Base-by-base conservation (phyloP, 2,888 invertebrate genomes). In the Germaria angustata region DNA sequence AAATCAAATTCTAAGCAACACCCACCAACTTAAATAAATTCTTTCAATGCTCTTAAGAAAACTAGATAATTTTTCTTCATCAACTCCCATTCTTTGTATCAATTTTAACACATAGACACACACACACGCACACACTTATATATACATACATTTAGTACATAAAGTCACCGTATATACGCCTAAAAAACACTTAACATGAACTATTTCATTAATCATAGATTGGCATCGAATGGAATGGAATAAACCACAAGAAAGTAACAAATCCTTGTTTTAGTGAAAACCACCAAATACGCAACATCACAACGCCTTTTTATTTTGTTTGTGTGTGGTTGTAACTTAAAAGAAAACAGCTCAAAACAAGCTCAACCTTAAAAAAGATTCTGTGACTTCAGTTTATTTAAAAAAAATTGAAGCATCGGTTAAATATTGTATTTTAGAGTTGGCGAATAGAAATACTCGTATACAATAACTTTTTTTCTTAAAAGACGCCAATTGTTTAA, bases 131-230 rank as follows among this genome's bases (percentile, higher is more conserved):
- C 17, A 41, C 4, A 68, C 8, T 17, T 17, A 17, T 28, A 28
- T 39, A 20, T 17, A 17, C 49, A 66, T 4, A 28, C 13, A 17
- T 75, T 80, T 57, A 22, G 4, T 49, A 3, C 22, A 66, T 44
- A 77, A 61, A 68, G 81, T 73, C 78, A 78, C 72, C 78, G 53
- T 11, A 44, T 36, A 53, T 68, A 53, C 41, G 63, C 53, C 24
- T 41, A 63, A 20, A 57, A 55, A 75, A 79, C 73, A 68, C 73
- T 69, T 79, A 78, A 59, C 44, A 75, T 79, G 75, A 75, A 53
- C 20, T 76, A 61, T 79, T 82, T 76, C 82, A 82, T 82, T 79
- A 82, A 82, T 82, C 82, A 82, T 68, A 76, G 82, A 82, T 82
- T 79, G 75, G 51, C 66, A 82, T 82, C 79, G 59, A 68, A 65